A percentile compares a stretch with the other conserved stretches of the same genome.
Evolutionary conservation across 2,797 vertebrate species (phyloP).

Genomic region (Sciaenops ocellatus): DNA sequence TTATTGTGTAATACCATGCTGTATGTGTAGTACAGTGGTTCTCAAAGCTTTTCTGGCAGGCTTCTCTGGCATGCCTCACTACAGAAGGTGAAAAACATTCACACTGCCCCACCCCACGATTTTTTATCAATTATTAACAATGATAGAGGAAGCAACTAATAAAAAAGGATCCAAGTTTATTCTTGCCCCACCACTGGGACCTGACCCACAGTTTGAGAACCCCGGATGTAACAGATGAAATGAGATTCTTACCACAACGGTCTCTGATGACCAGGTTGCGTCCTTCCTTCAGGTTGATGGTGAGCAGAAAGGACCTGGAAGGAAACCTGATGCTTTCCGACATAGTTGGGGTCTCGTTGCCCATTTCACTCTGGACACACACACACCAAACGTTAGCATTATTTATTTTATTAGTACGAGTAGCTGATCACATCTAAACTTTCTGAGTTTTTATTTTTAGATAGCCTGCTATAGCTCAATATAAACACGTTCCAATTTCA

Average conservation of each 20-base stretch:
- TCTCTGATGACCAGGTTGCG: conserved; percentile 94
- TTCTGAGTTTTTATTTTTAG: neutral
- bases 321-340: conserved; percentile 24
- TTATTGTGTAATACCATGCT: neutral
- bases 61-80: too few species aligned
- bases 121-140: too few species aligned
- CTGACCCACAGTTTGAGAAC: too few species aligned
- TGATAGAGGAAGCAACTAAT: too few species aligned
- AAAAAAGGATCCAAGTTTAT: too few species aligned
- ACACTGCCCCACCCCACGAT: too few species aligned
- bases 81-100: too few species aligned
- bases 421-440: neutral
- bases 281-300: conserved; percentile 93
- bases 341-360: conserved; percentile 36
- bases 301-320: conserved; percentile 88
- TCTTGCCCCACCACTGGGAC: too few species aligned
- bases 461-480: neutral
- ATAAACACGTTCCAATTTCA: neutral
- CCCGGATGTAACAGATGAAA: too few species aligned
- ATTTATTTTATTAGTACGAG: neutral
- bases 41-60: too few species aligned
- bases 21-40: neutral
- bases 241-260: conserved; percentile 90
- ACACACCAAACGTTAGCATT: neutral
- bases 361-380: conserved; percentile 72